Evolutionary conservation across 2,888 invertebrate genomes (phyloP).

Genomic region (Petrophora chlorosata): DNA sequence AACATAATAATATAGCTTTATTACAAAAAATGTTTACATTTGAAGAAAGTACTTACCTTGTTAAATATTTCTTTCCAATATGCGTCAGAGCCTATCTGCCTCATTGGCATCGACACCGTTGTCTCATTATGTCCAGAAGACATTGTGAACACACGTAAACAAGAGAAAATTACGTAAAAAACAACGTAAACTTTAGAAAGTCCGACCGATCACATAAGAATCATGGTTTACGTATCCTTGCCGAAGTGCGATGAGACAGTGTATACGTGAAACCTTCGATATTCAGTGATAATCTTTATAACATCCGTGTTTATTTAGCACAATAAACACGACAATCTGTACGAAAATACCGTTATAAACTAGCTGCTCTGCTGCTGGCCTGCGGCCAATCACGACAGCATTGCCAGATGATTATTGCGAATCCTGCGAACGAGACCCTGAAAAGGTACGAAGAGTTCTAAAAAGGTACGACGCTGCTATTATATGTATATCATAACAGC

Average conservation of each 20-base stretch:
- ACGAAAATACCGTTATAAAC: constrained; percentile 48
- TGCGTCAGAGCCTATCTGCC: constrained; percentile 72
- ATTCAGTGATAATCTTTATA: constrained; percentile 41
- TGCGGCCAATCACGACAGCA: too few relatives aligned
- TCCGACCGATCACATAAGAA: constrained; percentile 37
- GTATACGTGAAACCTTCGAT: constrained; percentile 39
- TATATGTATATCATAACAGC: too few relatives aligned
- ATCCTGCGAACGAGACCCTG: too few relatives aligned
- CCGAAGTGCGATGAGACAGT: constrained; percentile 59
- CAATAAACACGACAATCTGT: constrained; percentile 34
- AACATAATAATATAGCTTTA: background rate
- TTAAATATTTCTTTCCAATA: constrained; percentile 81
- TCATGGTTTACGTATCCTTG: constrained; percentile 55
- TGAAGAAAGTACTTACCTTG: constrained; percentile 60
- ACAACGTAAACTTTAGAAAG: constrained; percentile 29
- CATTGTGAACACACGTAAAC: constrained; percentile 59
- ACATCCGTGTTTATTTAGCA: constrained; percentile 40
- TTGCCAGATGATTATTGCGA: too few relatives aligned
- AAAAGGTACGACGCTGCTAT: too few relatives aligned
- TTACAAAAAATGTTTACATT: background rate
- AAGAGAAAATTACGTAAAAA: constrained; percentile 36
- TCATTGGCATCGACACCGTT: constrained; percentile 70
- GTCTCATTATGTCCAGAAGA: constrained; percentile 65
- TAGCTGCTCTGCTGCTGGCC: too few relatives aligned
- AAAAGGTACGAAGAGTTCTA: too few relatives aligned